Percentiles rank a stretch among this genome's conserved stretches.
Conservation (phyloP, 2,888 invertebrate genomes). For the Agapetus fuscipes region DNA sequence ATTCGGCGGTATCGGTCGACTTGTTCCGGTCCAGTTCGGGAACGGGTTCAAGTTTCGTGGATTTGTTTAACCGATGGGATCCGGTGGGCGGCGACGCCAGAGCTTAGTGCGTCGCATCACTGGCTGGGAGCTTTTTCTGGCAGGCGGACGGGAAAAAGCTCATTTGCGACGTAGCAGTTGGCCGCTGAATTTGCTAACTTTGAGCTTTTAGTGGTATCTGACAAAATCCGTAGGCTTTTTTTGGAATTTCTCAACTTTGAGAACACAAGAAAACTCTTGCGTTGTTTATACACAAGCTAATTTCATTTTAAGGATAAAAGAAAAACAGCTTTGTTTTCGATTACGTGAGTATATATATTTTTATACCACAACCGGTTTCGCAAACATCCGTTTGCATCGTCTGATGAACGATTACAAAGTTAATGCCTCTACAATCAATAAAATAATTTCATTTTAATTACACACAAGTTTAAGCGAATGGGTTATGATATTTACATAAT, state of each 20-base stretch:
- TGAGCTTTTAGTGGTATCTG: constrained; percentile 1
- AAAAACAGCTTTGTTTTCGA: too few species aligned
- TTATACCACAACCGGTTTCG: too few species aligned
- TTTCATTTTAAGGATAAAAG: too few species aligned
- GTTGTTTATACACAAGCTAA: too few species aligned
- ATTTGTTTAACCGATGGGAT: constrained; percentile 3
- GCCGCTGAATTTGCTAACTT: constrained; percentile 1
- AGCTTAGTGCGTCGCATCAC: background rate
- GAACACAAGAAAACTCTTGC: background rate
- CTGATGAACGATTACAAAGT: too few species aligned
- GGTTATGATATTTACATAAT: too few species aligned
- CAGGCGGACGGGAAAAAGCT: background rate
- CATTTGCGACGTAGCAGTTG: background rate
- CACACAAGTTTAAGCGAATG: too few species aligned
- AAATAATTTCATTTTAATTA: too few species aligned
- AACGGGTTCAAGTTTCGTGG: constrained; percentile 5
- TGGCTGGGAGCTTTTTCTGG: background rate
- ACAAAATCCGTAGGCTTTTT: background rate
- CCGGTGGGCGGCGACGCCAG: background rate
- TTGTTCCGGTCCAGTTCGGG: background rate
- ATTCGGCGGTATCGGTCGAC: constrained; percentile 8
- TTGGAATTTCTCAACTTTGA: background rate
- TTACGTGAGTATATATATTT: too few species aligned
- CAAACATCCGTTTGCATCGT: too few species aligned
- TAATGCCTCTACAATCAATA: too few species aligned